A percentile compares a stretch with the other conserved stretches of the same genome.
phyloP scores from a whole-genome alignment of 2,888 invertebrate species.

The Tenthredo scrophulariae region DNA sequence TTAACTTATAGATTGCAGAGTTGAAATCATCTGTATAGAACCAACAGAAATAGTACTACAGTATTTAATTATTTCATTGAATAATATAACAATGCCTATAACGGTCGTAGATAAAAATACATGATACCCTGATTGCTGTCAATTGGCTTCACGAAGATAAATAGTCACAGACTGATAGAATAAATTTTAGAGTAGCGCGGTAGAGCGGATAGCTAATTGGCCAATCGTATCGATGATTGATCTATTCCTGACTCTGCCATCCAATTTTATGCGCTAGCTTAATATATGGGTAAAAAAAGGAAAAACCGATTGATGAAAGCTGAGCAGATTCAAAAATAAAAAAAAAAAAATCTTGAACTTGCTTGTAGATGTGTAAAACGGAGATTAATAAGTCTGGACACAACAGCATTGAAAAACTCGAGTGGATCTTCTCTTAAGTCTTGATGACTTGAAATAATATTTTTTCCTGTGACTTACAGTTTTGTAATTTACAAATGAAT shows the following conservation, averaged over 20 bases:
- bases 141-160: slow-evolving; percentile 38
- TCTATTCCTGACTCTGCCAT: slow-evolving; percentile 14
- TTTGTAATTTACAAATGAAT: background rate
- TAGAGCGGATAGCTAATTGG: background rate
- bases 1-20: background rate
- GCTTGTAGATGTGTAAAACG: no score
- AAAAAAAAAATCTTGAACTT: background rate
- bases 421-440: background rate
- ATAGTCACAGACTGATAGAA: slow-evolving; percentile 34
- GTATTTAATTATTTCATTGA: background rate
- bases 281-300: background rate
- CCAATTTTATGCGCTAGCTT: slow-evolving; percentile 25
- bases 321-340: background rate
- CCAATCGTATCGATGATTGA: slow-evolving; percentile 13
- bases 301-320: background rate
- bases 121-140: slow-evolving; percentile 13
- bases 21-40: background rate
- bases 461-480: background rate
- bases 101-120: slow-evolving; percentile 8
- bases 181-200: background rate
- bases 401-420: no score
- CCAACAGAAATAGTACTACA: background rate
- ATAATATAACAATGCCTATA: slow-evolving; percentile 1
- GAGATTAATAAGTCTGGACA: background rate
- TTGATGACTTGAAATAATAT: background rate